Evolutionary conservation across 1,140 invertebrate species (phyloP).

Genomic region (Oncopodura yosiiana): DNA sequence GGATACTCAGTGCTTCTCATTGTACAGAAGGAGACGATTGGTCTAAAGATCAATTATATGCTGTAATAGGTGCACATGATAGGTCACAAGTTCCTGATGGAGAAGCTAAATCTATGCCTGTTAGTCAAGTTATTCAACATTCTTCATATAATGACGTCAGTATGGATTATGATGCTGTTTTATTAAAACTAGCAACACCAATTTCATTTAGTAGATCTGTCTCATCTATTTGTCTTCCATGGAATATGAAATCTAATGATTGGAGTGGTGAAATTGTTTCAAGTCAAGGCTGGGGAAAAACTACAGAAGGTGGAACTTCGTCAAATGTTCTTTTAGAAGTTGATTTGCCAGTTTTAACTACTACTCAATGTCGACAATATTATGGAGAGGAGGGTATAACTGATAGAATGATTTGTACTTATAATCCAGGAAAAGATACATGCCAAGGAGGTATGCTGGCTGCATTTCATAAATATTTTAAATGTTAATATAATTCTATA

Average conservation of each 20-base stretch:
- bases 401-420: slow-evolving; percentile 56
- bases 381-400: slow-evolving; percentile 39
- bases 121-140: slow-evolving; percentile 39
- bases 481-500: slow-evolving; percentile 29
- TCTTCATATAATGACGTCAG: slow-evolving; percentile 38
- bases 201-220: background rate
- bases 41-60: background rate
- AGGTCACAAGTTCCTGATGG: slow-evolving; percentile 40
- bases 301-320: slow-evolving; percentile 44
- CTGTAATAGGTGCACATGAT: slow-evolving; percentile 16
- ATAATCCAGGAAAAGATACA: slow-evolving; percentile 36
- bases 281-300: slow-evolving; percentile 6
- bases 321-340: slow-evolving; percentile 51
- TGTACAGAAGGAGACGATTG: slow-evolving; percentile 36
- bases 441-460: no score
- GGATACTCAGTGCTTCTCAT: slow-evolving; percentile 47
- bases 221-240: slow-evolving; percentile 19
- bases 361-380: slow-evolving; percentile 42
- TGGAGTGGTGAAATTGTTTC: background rate
- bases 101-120: slow-evolving; percentile 35
- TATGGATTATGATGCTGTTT: slow-evolving; percentile 51
- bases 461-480: slow-evolving; percentile 3
- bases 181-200: slow-evolving; percentile 36
- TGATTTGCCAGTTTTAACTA: slow-evolving; percentile 46
- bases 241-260: slow-evolving; percentile 5